Conservation (phyloP, 2,113 vertebrate genomes). For the Ifrita kowaldi region DNA sequence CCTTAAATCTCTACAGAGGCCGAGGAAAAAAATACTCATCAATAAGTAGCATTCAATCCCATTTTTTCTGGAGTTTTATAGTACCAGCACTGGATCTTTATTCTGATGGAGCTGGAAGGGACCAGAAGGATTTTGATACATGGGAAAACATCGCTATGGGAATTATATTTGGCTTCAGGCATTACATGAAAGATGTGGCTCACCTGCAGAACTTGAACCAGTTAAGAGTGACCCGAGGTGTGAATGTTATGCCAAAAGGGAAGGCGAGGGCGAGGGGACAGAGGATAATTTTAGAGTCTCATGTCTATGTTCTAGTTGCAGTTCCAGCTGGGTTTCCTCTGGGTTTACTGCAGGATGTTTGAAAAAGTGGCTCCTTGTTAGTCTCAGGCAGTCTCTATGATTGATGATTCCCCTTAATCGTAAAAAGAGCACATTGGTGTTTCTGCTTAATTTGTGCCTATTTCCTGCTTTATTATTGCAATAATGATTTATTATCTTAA, state of each 20-base stretch:
- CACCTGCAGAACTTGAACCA: slow-evolving; percentile 37
- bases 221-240: not conserved
- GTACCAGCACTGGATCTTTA: not conserved
- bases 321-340: slow-evolving; percentile 76
- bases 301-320: slow-evolving; percentile 47
- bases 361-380: slow-evolving; percentile 73
- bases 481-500: slow-evolving; percentile 71
- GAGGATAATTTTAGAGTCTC: slow-evolving; percentile 46
- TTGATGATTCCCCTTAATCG: slow-evolving; percentile 69
- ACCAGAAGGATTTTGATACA: slow-evolving; percentile 24
- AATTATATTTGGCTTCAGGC: slow-evolving; percentile 10
- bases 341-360: slow-evolving; percentile 77
- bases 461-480: slow-evolving; percentile 74
- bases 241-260: not conserved
- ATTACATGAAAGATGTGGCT: slow-evolving; percentile 8
- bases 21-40: not conserved
- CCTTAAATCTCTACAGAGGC: not conserved
- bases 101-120: slow-evolving; percentile 17
- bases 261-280: not conserved
- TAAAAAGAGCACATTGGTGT: slow-evolving; percentile 64
- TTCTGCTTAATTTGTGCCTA: slow-evolving; percentile 71
- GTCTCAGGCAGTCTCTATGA: slow-evolving; percentile 70
- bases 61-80: not conserved
- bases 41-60: not conserved
- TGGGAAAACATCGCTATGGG: not conserved